Evolutionary conservation across 23 tunicate species (phyloP).

Genomic region (Halocynthia aurantium): DNA sequence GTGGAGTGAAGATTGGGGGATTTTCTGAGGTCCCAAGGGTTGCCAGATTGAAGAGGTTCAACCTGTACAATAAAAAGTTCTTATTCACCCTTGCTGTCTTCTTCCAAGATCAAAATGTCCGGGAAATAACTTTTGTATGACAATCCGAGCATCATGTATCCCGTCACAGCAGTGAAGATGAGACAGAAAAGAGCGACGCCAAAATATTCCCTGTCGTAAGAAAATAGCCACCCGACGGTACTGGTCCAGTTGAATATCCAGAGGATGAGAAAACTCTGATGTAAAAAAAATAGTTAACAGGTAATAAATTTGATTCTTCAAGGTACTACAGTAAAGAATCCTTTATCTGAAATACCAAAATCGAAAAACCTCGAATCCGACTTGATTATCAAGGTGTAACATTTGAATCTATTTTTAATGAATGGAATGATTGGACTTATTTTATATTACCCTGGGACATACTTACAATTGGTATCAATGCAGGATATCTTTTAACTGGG

Average conservation of each 20-base stretch:
- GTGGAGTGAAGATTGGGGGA: too few species aligned
- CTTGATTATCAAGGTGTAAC: too few species aligned
- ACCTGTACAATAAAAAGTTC: neutral
- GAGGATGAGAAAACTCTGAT: slow-evolving; percentile 37
- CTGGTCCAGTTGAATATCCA: slow-evolving; percentile 26
- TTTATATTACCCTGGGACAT: too few species aligned
- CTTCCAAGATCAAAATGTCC: neutral
- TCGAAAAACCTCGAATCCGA: too few species aligned
- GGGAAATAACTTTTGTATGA: slow-evolving; percentile 36
- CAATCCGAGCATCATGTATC: slow-evolving; percentile 38
- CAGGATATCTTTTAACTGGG: slow-evolving; percentile 34
- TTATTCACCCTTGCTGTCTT: slow-evolving; percentile 1
- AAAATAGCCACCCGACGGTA: slow-evolving; percentile 60
- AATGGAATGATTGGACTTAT: too few species aligned
- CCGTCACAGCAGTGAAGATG: slow-evolving; percentile 19
- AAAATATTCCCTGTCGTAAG: slow-evolving; percentile 63
- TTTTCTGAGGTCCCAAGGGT: too few species aligned
- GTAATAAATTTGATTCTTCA: neutral
- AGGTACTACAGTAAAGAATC: too few species aligned
- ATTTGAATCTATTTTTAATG: too few species aligned
- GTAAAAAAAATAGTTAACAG: neutral
- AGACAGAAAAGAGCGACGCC: slow-evolving; percentile 43
- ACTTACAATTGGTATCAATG: slow-evolving; percentile 44
- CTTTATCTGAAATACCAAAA: too few species aligned
- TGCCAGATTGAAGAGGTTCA: too few species aligned